Evolutionary conservation across 53 echinoderm and acorn worm genomes (phyloP).

Genomic region (Pentamera pediparva): DNA sequence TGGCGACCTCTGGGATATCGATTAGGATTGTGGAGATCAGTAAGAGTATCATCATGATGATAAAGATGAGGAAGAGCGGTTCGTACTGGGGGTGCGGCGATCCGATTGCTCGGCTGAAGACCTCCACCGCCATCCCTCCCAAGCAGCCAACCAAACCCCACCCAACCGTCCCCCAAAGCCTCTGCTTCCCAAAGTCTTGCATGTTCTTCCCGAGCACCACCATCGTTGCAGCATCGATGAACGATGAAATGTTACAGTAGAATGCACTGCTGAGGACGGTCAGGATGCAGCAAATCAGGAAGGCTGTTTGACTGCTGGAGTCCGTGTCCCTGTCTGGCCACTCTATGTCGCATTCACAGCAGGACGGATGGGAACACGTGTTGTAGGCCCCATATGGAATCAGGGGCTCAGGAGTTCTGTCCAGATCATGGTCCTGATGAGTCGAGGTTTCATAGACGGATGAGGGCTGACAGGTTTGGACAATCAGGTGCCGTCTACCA

Average conservation of each 20-base stretch:
- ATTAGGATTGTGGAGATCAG: constrained; percentile 21
- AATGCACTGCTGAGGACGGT: constrained; percentile 8
- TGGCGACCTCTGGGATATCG: constrained; percentile 52
- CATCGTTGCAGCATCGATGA: constrained; percentile 43
- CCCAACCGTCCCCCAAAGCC: constrained; percentile 82
- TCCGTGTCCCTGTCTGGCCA: too few relatives aligned
- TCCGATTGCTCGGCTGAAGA: constrained; percentile 3
- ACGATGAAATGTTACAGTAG: constrained; percentile 41
- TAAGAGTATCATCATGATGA: constrained; percentile 30
- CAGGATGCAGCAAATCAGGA: constrained; percentile 31
- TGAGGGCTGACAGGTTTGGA: too few relatives aligned
- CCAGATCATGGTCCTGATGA: too few relatives aligned
- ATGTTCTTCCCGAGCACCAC: constrained; percentile 21
- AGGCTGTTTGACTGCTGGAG: too few relatives aligned
- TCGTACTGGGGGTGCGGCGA: constrained; percentile 32
- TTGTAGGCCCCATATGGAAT: too few relatives aligned
- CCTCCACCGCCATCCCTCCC: constrained; percentile 63
- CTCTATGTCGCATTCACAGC: too few relatives aligned
- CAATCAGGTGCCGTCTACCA: too few relatives aligned
- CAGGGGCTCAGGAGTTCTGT: too few relatives aligned
- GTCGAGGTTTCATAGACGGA: too few relatives aligned
- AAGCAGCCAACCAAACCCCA: constrained; percentile 67
- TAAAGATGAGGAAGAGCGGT: constrained; percentile 58
- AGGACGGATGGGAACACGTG: too few relatives aligned
- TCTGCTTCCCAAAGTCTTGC: constrained; percentile 63